Conservation (phyloP, 2,797 vertebrate genomes). For the Hemibagrus guttatus region DNA sequence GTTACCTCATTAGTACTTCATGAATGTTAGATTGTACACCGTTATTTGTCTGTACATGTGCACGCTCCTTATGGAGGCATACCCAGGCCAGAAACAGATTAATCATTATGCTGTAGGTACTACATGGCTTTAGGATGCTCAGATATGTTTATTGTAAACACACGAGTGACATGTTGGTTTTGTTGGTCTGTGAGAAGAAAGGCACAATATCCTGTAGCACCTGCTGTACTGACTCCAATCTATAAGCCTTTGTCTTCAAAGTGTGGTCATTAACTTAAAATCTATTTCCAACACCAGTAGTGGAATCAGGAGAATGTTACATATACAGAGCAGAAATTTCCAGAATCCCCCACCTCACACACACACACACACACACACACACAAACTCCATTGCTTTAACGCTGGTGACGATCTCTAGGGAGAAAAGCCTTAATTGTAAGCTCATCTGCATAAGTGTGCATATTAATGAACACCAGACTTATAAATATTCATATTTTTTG, state of each 20-base stretch:
- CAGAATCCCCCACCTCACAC: slow-evolving; percentile 55
- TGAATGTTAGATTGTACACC: slow-evolving; percentile 9
- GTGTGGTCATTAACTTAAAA: background rate
- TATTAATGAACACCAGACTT: slow-evolving; percentile 77
- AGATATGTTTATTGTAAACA: background rate
- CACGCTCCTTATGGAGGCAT: background rate
- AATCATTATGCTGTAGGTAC: background rate
- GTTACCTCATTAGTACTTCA: slow-evolving; percentile 4
- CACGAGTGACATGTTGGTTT: background rate
- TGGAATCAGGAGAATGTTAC: slow-evolving; percentile 62
- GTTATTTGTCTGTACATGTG: background rate
- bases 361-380: too few relatives aligned
- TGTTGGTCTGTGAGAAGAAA: background rate
- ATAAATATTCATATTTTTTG: slow-evolving; percentile 95
- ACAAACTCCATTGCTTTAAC: slow-evolving; percentile 55
- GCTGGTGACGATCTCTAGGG: slow-evolving; percentile 73
- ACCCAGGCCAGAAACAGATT: background rate
- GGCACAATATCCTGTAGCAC: background rate
- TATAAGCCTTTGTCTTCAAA: background rate
- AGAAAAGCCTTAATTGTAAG: slow-evolving; percentile 79
- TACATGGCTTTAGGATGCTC: too few relatives aligned
- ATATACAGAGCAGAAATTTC: slow-evolving; percentile 74
- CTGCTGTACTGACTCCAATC: background rate
- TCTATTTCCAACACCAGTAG: background rate
- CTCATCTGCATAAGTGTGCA: slow-evolving; percentile 85